phyloP scores from a whole-genome alignment of 2,113 vertebrate genomes.

The human region DNA sequence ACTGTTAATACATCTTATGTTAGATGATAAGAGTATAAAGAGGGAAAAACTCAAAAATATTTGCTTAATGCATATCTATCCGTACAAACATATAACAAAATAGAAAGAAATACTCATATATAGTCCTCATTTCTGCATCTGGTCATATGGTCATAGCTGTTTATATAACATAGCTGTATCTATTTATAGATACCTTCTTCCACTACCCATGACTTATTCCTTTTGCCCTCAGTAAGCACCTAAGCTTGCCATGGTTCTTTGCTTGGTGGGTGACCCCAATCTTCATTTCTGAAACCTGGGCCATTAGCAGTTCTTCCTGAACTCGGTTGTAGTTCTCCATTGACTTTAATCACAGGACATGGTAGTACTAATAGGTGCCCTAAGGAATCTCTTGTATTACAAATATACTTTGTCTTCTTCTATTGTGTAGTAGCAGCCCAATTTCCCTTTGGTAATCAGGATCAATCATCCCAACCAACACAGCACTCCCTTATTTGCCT shows the following conservation, averaged over 20 bases:
- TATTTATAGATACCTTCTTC: not conserved
- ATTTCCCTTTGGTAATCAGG: not conserved
- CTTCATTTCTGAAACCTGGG: not conserved
- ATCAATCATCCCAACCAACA: not conserved
- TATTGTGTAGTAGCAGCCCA: not conserved
- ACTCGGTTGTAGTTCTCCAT: not conserved
- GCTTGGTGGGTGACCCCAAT: not conserved
- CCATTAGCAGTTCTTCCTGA: not conserved
- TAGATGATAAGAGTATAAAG: not conserved
- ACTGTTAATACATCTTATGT: not conserved
- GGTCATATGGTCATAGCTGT: not conserved
- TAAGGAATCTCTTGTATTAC: not conserved
- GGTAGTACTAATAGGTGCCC: not conserved
- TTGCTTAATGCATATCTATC: not conserved
- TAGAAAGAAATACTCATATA: not conserved
- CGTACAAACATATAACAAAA: not conserved
- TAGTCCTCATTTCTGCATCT: not conserved
- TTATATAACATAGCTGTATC: no score
- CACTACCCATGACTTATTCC: not conserved
- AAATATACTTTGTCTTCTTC: not conserved
- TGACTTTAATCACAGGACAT: not conserved
- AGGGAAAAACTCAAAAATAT: not conserved
- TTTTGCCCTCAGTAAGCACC: not conserved
- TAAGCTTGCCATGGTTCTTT: not conserved
- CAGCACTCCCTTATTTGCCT: not conserved